These are phyloP conservation scores for Anomalospiza imberbis DNA, from an alignment of 2,797 vertebrate species.

Conservation along the genomic window DNA sequence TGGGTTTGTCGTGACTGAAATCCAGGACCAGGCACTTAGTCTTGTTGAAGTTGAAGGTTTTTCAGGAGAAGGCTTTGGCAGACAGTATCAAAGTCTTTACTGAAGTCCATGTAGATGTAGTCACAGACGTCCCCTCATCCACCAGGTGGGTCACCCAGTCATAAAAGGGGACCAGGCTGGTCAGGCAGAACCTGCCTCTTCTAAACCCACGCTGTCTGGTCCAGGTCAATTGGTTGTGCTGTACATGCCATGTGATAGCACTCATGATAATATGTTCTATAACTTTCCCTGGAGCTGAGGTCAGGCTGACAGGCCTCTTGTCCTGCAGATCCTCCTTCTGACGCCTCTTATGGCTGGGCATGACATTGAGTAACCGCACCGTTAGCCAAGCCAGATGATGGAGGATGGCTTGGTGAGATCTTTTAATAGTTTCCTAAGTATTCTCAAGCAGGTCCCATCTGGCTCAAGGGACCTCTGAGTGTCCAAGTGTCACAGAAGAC, in stretches of 20 bases:
- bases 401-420: no score
- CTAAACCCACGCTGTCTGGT: not conserved
- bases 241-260: not conserved
- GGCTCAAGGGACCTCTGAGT: not conserved
- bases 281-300: not conserved
- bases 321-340: not conserved
- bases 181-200: not conserved
- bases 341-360: accelerated
- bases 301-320: not conserved
- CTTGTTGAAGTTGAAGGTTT: not conserved
- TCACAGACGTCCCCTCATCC: not conserved
- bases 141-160: not conserved
- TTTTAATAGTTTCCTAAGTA: not conserved
- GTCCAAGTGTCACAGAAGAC: not conserved
- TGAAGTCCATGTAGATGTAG: accelerated
- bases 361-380: not conserved
- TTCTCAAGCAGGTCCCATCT: no score
- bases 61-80: not conserved
- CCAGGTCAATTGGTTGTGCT: not conserved
- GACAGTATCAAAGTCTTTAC: not conserved
- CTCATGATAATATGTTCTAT: not conserved
- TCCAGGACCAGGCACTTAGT: not conserved
- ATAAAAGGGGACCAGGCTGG: not conserved
- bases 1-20: not conserved
- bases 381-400: no score